phyloP scores from a whole-genome alignment of 1,140 invertebrate species.

The Drosophila sp. region DNA sequence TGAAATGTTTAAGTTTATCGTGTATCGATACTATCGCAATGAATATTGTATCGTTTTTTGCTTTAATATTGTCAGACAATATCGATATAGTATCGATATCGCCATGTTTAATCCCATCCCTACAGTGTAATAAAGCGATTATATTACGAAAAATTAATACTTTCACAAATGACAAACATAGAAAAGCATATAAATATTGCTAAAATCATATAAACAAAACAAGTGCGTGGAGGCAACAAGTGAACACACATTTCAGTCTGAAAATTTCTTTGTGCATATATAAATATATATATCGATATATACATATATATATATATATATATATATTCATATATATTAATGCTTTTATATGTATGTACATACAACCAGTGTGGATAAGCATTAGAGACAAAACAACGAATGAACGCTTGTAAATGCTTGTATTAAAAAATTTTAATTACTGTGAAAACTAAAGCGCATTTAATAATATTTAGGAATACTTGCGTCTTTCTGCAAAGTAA shows the following conservation, averaged over 20 bases:
- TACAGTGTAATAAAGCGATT: slow-evolving; percentile 16
- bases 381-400: slow-evolving; percentile 6
- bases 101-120: too few relatives aligned
- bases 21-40: too few relatives aligned
- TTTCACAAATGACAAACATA: background rate
- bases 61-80: too few relatives aligned
- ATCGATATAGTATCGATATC: too few relatives aligned
- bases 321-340: background rate
- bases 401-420: background rate
- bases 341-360: background rate
- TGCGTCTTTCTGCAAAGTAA: background rate
- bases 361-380: background rate
- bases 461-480: background rate
- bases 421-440: background rate
- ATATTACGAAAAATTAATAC: slow-evolving; percentile 26
- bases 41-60: too few relatives aligned
- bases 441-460: background rate
- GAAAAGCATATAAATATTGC: background rate
- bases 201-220: background rate
- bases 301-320: background rate
- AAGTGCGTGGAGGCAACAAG: background rate
- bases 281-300: too few relatives aligned
- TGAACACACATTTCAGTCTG: background rate
- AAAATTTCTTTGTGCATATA: background rate
- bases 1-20: too few relatives aligned